phyloP scores from a whole-genome alignment of 37 sponge, comb jelly and placozoan genomes.

The Amphimedon queenslandica region DNA sequence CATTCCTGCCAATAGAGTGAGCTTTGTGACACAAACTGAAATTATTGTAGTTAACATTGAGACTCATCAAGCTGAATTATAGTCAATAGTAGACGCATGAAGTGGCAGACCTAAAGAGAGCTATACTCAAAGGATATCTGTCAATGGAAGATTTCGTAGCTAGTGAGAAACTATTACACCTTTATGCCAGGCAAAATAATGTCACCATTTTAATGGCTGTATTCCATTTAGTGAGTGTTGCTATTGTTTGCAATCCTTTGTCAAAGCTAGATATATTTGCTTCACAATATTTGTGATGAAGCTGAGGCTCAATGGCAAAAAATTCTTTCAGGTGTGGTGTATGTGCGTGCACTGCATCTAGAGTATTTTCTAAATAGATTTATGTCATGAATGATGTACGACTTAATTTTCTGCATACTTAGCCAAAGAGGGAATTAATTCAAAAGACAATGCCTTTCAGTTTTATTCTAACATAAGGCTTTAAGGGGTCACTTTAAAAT shows the following conservation, averaged over 20 bases:
- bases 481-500: constrained; percentile 32
- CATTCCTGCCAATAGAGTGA: neutral
- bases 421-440: constrained; percentile 23
- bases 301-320: constrained; percentile 4
- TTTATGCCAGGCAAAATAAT: constrained; percentile 27
- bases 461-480: constrained; percentile 23
- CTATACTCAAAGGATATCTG: constrained; percentile 17
- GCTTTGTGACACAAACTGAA: constrained; percentile 30
- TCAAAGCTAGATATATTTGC: neutral
- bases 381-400: constrained; percentile 14
- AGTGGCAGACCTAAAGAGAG: neutral
- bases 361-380: constrained; percentile 5
- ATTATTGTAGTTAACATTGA: neutral
- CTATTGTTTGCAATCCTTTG: neutral
- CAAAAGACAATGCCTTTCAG: constrained; percentile 39
- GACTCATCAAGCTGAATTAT: constrained; percentile 22
- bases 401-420: constrained; percentile 8
- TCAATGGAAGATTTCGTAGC: constrained; percentile 4
- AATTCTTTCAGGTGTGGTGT: constrained; percentile 12
- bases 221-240: constrained; percentile 24
- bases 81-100: constrained; percentile 8
- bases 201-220: constrained; percentile 29
- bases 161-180: constrained; percentile 13
- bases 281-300: constrained; percentile 10
- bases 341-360: neutral